Evolutionary conservation across 2,797 vertebrate genomes (phyloP).

Genomic region (Poecilia wingei): DNA sequence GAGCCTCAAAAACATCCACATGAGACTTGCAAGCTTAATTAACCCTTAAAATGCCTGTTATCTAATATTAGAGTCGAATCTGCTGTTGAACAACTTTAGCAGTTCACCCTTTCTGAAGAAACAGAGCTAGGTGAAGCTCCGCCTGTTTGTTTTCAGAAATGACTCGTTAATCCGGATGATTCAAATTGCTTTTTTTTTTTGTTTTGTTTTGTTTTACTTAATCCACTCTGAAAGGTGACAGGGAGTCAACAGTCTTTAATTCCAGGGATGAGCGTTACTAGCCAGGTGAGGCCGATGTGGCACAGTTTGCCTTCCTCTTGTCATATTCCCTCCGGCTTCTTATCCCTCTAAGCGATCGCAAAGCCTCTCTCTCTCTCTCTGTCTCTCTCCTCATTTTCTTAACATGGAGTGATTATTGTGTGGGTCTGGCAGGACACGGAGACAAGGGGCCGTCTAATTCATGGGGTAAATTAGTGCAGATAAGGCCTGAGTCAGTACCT

Average conservation of each 20-base stretch:
- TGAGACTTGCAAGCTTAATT: slow-evolving; percentile 31
- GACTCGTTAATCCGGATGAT: slow-evolving; percentile 63
- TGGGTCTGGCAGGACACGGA: slow-evolving; percentile 71
- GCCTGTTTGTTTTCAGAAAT: slow-evolving; percentile 56
- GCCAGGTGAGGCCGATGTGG: slow-evolving; percentile 59
- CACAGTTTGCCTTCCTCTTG: slow-evolving; percentile 35
- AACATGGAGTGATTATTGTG: slow-evolving; percentile 64
- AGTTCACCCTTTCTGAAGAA: slow-evolving; percentile 25
- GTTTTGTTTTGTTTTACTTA: slow-evolving; percentile 49
- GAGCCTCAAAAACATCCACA: slow-evolving; percentile 7
- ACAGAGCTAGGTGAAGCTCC: slow-evolving; percentile 32
- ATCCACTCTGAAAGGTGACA: slow-evolving; percentile 69
- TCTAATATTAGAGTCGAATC: slow-evolving; percentile 15
- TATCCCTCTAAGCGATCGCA: slow-evolving; percentile 61
- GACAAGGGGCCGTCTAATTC: slow-evolving; percentile 70
- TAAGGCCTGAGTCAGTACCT: slow-evolving; percentile 81
- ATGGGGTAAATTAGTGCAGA: slow-evolving; percentile 82
- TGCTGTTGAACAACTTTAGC: slow-evolving; percentile 38
- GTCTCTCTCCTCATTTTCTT: slow-evolving; percentile 67
- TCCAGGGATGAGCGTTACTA: slow-evolving; percentile 40
- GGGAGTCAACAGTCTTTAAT: slow-evolving; percentile 63
- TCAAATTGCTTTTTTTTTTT: slow-evolving; percentile 54
- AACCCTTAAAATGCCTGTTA: slow-evolving; percentile 32
- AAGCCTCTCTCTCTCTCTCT: slow-evolving; percentile 68
- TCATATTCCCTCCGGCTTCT: slow-evolving; percentile 45